A percentile compares a stretch with the other conserved stretches of the same genome.
Evolutionary conservation across 2,797 vertebrate genomes (phyloP).

Genomic region (Crocodylus rhombifer): DNA sequence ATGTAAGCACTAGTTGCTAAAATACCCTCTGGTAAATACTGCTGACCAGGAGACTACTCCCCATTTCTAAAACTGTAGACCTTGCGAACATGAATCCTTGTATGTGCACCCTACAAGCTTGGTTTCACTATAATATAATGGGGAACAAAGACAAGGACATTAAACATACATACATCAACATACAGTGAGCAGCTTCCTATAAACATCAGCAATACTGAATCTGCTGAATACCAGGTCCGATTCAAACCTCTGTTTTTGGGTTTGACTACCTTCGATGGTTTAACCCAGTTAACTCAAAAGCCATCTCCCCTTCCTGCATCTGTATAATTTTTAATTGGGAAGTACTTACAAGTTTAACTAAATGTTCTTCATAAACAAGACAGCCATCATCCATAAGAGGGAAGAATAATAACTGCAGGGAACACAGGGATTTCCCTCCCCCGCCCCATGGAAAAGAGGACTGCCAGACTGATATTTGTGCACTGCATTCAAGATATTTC

Average conservation of each 20-base stretch:
- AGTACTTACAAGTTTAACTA: too few species aligned
- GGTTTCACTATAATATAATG: background rate
- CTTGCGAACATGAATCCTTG: background rate
- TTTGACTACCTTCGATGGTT: too few species aligned
- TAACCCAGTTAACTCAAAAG: too few species aligned
- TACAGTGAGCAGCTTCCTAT: background rate
- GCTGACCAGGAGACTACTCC: background rate
- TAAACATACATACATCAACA: background rate
- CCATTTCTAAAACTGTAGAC: background rate
- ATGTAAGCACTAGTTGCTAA: background rate
- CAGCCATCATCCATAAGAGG: too few species aligned
- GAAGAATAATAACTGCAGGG: too few species aligned
- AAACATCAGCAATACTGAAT: too few species aligned
- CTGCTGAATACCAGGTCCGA: too few species aligned
- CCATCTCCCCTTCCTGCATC: too few species aligned
- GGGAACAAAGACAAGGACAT: background rate
- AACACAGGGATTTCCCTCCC: too few species aligned
- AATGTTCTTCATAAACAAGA: too few species aligned
- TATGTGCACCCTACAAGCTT: background rate
- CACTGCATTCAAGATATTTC: background rate
- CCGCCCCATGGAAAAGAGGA: background rate
- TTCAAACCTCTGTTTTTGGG: too few species aligned
- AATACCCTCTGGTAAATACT: background rate
- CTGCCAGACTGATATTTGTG: background rate
- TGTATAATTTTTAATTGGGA: too few species aligned